phyloP scores from a whole-genome alignment of 2,113 vertebrate genomes.

The Oncorhynchus tshawytscha region DNA sequence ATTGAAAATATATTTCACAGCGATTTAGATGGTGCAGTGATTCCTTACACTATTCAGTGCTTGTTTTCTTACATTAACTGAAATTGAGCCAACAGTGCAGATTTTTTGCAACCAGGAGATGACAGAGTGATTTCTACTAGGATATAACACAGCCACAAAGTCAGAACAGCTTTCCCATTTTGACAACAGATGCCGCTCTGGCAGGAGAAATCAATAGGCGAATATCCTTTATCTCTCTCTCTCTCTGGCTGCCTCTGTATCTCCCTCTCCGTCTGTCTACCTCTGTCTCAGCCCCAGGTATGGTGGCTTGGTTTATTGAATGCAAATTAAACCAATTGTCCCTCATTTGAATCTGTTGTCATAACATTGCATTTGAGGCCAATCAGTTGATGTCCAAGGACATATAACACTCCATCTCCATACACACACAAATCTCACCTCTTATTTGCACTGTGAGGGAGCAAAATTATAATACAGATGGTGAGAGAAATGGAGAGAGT shows the following conservation, averaged over 20 bases:
- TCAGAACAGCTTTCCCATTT: too few relatives aligned
- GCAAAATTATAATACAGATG: slow-evolving; percentile 22
- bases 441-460: background rate
- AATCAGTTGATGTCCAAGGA: slow-evolving; percentile 3
- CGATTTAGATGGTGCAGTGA: too few relatives aligned
- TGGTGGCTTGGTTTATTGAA: background rate
- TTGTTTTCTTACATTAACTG: too few relatives aligned
- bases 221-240: background rate
- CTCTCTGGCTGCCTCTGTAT: background rate
- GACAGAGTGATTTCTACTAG: too few relatives aligned
- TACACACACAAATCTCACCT: background rate
- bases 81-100: too few relatives aligned
- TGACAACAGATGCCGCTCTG: too few relatives aligned
- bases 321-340: slow-evolving; percentile 7
- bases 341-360: slow-evolving; percentile 33
- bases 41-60: too few relatives aligned
- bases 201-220: too few relatives aligned
- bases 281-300: background rate
- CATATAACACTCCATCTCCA: background rate
- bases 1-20: too few relatives aligned
- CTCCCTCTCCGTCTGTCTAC: slow-evolving; percentile 1
- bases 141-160: too few relatives aligned
- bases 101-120: too few relatives aligned
- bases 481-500: slow-evolving; percentile 1
- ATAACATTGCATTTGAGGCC: slow-evolving; percentile 4